Base-by-base conservation (phyloP, 2,113 vertebrate species). In the Ariopsis seemanni region DNA sequence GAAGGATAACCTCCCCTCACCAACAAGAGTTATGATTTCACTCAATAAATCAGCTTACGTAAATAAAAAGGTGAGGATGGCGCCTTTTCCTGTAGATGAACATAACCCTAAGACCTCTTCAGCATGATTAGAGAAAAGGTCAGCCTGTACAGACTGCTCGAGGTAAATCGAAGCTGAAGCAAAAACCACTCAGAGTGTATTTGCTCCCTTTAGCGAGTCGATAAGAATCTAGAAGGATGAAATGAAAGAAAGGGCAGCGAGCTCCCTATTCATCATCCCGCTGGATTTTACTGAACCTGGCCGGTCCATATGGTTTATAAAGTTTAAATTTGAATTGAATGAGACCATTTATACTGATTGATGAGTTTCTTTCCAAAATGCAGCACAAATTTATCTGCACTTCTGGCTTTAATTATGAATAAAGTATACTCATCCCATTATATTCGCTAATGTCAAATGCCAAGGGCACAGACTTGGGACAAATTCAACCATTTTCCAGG, bases 51-150 rank as follows among this genome's bases (percentile, higher is more conserved):
- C 4, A 5, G 67, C 18, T 50, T 11, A 42, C 42, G 42, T 42
- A 42, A 72, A 67, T 30, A n/a, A 5, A 22, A 67, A 27, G 53
- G 55, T 9, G 17, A 12, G 20, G 9, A 53, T 34, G 4, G 77
- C 30, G 27, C 53, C 25, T 62, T 15, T 7, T 62, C 82, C 58
- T 83, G 71, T 22, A 65, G 17, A 78, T 57, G 72, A 78, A 15
- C 48, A 34, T 34, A 20, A 75, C 86, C 69, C n/a, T 30, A 7
- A 34, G 80, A 63, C 69, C 53, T 87, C 52, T 65, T 34, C 17
- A 57, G 55, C 20, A 27, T 48, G 30, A 50, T 60, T n/a, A 58
- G 17, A 65, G 58, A 34, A 88, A 88, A 84, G 81, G 72, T 84
- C 86, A 77, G 42, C 25, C 11, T 22, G 63, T 83, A 67, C 60